Percentiles rank a stretch among this genome's conserved stretches.
These are phyloP conservation scores for Geotrypetes seraphini DNA, from an alignment of 2,797 vertebrate genomes.

Conservation along the genomic window DNA sequence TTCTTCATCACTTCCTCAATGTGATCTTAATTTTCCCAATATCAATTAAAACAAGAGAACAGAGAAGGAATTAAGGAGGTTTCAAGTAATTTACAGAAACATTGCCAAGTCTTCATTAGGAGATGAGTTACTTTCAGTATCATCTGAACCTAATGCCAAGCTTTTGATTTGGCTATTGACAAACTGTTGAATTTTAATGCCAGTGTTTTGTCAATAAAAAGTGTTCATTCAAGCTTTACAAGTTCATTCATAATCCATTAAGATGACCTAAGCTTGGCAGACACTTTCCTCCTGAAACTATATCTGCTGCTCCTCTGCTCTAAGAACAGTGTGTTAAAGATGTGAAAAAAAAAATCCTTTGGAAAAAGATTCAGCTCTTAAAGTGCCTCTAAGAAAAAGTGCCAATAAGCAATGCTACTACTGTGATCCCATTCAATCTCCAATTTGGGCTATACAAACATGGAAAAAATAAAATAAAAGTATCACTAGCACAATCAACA, in stretches of 20 bases:
- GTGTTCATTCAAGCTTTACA: conserved; percentile 5
- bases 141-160: neutral
- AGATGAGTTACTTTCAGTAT: neutral
- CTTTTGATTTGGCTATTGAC: conserved; percentile 9
- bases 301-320: conserved; percentile 14
- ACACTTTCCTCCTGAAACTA: conserved; percentile 19
- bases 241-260: conserved; percentile 43
- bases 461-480: no score
- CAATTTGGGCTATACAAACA: no score
- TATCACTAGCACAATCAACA: no score
- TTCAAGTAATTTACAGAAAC: neutral
- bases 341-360: conserved; percentile 3
- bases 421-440: no score
- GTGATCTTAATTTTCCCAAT: no score
- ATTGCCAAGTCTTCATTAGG: neutral
- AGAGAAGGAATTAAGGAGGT: neutral
- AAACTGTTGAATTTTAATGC: conserved; percentile 25
- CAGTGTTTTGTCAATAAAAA: conserved; percentile 27
- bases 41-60: no score
- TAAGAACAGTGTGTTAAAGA: conserved; percentile 22
- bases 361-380: conserved; percentile 18
- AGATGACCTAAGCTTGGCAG: conserved; percentile 15
- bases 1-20: no score
- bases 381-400: conserved; percentile 11
- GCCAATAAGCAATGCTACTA: conserved; percentile 8